Base-by-base conservation (phyloP, 2,888 invertebrate species). In the Ypsolopha scabrella region DNA sequence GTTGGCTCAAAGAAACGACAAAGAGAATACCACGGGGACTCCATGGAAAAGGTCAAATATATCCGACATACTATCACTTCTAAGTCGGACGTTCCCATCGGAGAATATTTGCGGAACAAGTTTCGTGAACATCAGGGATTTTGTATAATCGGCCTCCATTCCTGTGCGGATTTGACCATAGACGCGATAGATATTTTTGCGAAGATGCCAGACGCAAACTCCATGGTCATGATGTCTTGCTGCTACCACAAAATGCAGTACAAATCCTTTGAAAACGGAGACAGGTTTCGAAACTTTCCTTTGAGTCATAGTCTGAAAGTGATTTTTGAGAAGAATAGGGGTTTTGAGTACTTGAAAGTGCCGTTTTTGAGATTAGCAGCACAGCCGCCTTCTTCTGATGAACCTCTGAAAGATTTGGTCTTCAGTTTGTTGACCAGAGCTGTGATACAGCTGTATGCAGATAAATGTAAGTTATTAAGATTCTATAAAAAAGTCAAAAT, bases 151-250 rank as follows among this genome's bases (percentile, higher is more conserved):
- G 94, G 94, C 0, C 83, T 94, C 7, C 94, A 94, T 66, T 91
- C 93, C 6, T 94, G 94, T 64, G 94, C 92, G 0, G 94, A 94
- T 78, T 82, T 94, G 52, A 91, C 92, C 41, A 82, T 93, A 24
- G 87, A 88, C 51, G 90, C 92, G 7, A 87, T 93, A 48, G 86
- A 89, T 60, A 74, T 93, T 58, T 94, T 93, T 72, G 64, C 88
- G 41, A 75, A 87, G 61, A 87, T 91, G 69, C 64, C 80, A 7
- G 70, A 75, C 38, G 90, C 90, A 0, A 85, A 79, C 54, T 73
- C 88, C 11, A 67, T 93, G 24, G 83, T 91, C 45, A 79, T 94
- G 10, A 90, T 94, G 88, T 92, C 94, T 4, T 94, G 94, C 64
- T 94, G 94, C 65, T 94, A 94, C 63, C 94, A 94, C 68, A 91